Percentiles rank a stretch among this genome's conserved stretches.
Conservation (phyloP, 2,797 vertebrate species). For the Allobates femoralis region DNA sequence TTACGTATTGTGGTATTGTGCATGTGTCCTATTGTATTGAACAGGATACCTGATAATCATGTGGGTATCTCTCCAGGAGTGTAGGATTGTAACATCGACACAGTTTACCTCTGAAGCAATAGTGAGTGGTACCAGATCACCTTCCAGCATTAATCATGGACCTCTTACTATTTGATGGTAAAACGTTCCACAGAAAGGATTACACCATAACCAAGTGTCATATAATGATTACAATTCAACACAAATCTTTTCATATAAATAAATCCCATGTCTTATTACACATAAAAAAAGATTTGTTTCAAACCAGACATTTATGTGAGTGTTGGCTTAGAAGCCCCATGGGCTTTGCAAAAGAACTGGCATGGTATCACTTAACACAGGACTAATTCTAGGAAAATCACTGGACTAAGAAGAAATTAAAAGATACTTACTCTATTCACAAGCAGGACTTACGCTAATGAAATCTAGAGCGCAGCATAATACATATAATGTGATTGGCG, state of each 20-base stretch:
- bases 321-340: not conserved
- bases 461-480: not conserved
- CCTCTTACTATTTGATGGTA: too few species aligned
- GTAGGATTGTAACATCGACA: too few species aligned
- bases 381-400: not conserved
- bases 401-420: not conserved
- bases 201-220: too few species aligned
- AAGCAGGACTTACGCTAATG: not conserved
- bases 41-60: too few species aligned
- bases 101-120: too few species aligned
- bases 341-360: not conserved
- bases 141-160: not conserved
- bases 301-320: not conserved
- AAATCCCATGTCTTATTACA: not conserved
- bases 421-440: not conserved
- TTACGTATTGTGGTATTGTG: too few species aligned
- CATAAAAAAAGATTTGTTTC: not conserved
- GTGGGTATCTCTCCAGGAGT: too few species aligned
- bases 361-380: not conserved
- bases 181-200: too few species aligned
- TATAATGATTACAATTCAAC: too few species aligned
- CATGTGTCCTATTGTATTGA: too few species aligned
- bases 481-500: not conserved
- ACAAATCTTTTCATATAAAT: too few species aligned
- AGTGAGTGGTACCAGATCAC: too few species aligned